A percentile compares a stretch with the other conserved stretches of the same genome.
These are phyloP conservation scores for Nothura maculosa DNA, from an alignment of 2,797 vertebrate genomes.

Conservation along the genomic window DNA sequence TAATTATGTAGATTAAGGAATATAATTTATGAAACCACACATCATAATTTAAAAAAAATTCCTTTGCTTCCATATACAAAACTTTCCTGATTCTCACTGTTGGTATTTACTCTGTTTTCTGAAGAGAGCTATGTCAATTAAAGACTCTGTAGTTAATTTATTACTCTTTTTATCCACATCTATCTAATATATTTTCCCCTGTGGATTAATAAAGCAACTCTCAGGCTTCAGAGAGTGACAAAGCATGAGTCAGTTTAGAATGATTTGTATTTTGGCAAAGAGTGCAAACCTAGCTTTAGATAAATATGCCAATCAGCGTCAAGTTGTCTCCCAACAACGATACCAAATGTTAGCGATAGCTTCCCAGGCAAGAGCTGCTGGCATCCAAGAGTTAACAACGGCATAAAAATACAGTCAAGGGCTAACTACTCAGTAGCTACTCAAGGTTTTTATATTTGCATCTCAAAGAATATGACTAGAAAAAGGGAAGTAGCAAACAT, in stretches of 20 bases:
- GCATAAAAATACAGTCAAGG: background rate
- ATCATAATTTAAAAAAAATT: constrained; percentile 16
- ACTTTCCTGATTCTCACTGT: background rate
- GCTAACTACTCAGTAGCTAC: background rate
- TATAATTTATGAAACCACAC: background rate
- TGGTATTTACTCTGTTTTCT: constrained; percentile 1
- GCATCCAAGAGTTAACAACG: constrained; percentile 9
- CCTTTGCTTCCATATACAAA: background rate
- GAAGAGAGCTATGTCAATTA: constrained; percentile 35
- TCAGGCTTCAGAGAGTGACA: constrained; percentile 59
- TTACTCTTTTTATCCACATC: constrained; percentile 46
- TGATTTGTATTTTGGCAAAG: constrained; percentile 61
- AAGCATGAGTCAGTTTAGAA: constrained; percentile 46
- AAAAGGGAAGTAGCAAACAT: background rate
- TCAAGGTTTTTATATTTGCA: background rate
- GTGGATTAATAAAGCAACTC: constrained; percentile 67
- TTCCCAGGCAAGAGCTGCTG: constrained; percentile 17
- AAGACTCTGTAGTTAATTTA: constrained; percentile 56
- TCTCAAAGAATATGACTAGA: background rate
- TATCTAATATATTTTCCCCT: constrained; percentile 60
- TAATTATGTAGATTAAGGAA: background rate
- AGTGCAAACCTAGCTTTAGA: constrained; percentile 34
- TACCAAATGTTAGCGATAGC: constrained; percentile 1
- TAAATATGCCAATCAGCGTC: constrained; percentile 62
- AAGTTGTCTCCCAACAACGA: constrained; percentile 44